phyloP scores from a whole-genome alignment of 2,113 vertebrate species.

The Myiopsitta monachus region DNA sequence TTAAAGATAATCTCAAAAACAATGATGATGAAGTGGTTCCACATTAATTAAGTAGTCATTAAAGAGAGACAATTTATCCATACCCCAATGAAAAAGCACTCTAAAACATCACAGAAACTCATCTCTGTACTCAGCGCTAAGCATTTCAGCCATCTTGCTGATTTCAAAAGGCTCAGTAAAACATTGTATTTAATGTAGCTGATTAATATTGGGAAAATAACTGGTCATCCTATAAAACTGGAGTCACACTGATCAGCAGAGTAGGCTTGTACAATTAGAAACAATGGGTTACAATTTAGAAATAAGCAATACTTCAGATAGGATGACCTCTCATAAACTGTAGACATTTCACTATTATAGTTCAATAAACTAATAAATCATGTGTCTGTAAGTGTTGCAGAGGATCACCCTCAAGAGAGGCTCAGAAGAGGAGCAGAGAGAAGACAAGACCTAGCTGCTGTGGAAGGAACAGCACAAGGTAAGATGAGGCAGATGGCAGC shows the following conservation, averaged over 20 bases:
- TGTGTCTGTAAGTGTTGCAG: neutral
- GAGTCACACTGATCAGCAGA: neutral
- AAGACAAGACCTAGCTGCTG: neutral
- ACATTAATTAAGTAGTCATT: neutral
- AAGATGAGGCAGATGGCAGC: neutral
- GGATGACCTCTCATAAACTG: neutral
- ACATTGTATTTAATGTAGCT: neutral
- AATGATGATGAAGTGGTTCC: neutral
- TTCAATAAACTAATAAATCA: neutral
- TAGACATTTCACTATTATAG: neutral
- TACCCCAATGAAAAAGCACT: neutral
- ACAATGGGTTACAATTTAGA: neutral
- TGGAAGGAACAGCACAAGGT: neutral
- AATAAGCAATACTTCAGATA: neutral
- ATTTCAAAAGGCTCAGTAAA: neutral
- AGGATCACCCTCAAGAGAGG: neutral
- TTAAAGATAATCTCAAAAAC: slow-evolving; percentile 10
- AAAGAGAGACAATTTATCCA: neutral
- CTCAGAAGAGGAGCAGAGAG: neutral
- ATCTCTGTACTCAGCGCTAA: neutral
- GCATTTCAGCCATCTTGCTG: neutral
- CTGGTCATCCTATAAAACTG: neutral
- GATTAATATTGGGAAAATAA: neutral
- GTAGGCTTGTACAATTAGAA: neutral
- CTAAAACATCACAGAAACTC: neutral